Conservation (phyloP, 2,888 invertebrate genomes). For the Caenorhabditis angaria region DNA sequence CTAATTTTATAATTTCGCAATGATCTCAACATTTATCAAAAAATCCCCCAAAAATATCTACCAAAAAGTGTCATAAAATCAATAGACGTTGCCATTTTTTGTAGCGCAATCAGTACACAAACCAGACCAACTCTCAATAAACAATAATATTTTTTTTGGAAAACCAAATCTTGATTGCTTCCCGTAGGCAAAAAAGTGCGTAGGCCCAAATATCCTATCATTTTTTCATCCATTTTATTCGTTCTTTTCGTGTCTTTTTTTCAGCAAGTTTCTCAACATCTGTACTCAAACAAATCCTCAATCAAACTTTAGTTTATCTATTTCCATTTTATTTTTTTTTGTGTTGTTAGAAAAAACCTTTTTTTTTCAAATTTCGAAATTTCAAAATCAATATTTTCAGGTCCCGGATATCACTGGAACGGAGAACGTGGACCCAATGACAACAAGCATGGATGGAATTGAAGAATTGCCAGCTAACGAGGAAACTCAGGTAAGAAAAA, state of each 20-base stretch:
- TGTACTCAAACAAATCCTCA: not conserved
- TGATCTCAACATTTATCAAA: not conserved
- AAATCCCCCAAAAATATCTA: not conserved
- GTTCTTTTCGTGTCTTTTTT: not conserved
- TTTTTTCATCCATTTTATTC: not conserved
- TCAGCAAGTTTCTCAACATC: not conserved
- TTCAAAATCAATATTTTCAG: slow-evolving; percentile 34
- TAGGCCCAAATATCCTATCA: slow-evolving; percentile 1
- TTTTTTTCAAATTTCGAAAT: not conserved
- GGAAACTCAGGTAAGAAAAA: slow-evolving; percentile 52
- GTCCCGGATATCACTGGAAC: slow-evolving; percentile 71
- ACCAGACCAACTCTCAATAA: not conserved
- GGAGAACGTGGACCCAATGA: slow-evolving; percentile 70
- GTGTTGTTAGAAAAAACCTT: too few species aligned
- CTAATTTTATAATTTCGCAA: too few species aligned
- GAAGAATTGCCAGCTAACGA: slow-evolving; percentile 67
- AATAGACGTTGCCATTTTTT: not conserved
- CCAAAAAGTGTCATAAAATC: not conserved
- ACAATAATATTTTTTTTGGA: too few species aligned
- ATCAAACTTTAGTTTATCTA: too few species aligned
- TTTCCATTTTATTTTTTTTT: too few species aligned
- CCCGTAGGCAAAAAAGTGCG: not conserved
- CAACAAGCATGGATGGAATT: slow-evolving; percentile 71
- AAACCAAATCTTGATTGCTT: not conserved
- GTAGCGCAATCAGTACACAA: slow-evolving; percentile 1